Evolutionary conservation across 2,113 vertebrate genomes (phyloP).

Genomic region (Leptobrachium leishanense): DNA sequence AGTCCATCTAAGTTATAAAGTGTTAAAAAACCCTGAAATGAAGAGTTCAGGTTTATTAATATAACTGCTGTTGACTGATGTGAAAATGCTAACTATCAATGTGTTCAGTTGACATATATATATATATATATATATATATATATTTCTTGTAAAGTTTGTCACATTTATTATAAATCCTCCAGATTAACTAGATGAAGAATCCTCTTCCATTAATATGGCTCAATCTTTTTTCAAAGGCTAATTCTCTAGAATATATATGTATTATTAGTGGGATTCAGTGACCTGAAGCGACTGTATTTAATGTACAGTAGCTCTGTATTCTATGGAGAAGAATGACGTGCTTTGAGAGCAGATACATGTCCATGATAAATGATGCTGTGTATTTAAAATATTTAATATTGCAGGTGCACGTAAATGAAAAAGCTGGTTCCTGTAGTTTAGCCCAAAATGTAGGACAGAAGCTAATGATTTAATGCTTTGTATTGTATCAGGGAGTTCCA

Average conservation of each 20-base stretch:
- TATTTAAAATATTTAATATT: conserved; percentile 19
- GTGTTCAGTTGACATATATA: conserved; percentile 52
- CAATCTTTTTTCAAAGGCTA: neutral
- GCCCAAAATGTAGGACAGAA: too few species aligned
- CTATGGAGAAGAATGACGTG: neutral
- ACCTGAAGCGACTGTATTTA: neutral
- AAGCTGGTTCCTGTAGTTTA: neutral
- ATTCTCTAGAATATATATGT: neutral
- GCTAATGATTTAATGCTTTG: too few species aligned
- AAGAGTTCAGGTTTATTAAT: conserved; percentile 81
- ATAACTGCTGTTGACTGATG: conserved; percentile 80
- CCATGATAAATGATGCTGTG: conserved; percentile 21
- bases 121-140: conserved; percentile 74
- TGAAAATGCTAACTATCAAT: conserved; percentile 81
- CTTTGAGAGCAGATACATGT: conserved; percentile 12
- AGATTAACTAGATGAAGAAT: neutral
- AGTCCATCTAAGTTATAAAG: conserved; percentile 83
- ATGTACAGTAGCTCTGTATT: neutral
- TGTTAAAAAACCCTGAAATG: conserved; percentile 73
- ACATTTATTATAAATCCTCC: conserved; percentile 64
- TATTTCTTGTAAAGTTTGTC: conserved; percentile 63
- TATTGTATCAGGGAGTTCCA: too few species aligned
- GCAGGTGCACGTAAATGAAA: conserved; percentile 18
- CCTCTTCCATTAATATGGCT: neutral
- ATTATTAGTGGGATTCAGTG: neutral